phyloP scores from a whole-genome alignment of 1,140 invertebrate species.

The Hylaeus volcanicus region DNA sequence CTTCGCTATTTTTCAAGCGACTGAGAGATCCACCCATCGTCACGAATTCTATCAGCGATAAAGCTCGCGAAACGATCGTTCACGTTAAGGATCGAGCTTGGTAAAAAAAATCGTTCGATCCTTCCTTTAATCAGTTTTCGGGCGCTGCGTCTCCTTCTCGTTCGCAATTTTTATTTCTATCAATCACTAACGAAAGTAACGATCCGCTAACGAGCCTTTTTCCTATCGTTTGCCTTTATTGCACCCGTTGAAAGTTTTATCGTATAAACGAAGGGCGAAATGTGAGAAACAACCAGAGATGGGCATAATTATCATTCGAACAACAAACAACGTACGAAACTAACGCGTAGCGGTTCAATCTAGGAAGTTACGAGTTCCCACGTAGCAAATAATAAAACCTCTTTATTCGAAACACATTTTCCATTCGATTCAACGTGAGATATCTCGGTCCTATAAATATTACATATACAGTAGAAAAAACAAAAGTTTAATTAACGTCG shows the following conservation, averaged over 20 bases:
- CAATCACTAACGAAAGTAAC: conserved; percentile 17
- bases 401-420: too few relatives aligned
- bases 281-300: too few relatives aligned
- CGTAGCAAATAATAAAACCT: too few relatives aligned
- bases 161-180: neutral
- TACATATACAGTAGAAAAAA: too few relatives aligned
- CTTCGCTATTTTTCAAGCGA: neutral
- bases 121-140: neutral
- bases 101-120: conserved; percentile 35
- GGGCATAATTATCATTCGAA: too few relatives aligned
- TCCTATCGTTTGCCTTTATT: conserved; percentile 23
- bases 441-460: too few relatives aligned
- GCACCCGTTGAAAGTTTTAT: conserved; percentile 23
- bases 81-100: neutral
- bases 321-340: too few relatives aligned
- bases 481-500: too few relatives aligned
- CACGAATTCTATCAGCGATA: neutral
- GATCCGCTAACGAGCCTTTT: neutral
- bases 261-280: neutral
- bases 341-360: too few relatives aligned
- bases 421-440: too few relatives aligned
- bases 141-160: neutral
- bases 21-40: neutral
- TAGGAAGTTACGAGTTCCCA: too few relatives aligned
- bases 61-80: neutral